Evolutionary conservation across 2,888 invertebrate species (phyloP).

Genomic region (Ectobius pallidus): DNA sequence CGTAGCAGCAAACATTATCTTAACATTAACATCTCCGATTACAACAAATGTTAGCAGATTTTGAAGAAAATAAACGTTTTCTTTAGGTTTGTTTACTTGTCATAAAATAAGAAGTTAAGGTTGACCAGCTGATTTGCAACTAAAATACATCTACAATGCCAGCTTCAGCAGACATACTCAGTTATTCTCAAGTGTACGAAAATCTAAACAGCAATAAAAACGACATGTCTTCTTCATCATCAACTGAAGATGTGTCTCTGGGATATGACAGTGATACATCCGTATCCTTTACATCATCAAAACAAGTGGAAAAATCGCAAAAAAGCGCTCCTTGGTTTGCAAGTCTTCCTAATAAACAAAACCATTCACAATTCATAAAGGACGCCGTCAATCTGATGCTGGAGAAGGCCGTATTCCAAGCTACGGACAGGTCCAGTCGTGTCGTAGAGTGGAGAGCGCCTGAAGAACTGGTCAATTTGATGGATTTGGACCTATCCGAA

Average conservation of each 20-base stretch:
- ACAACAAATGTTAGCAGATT: neutral
- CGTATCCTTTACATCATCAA: neutral
- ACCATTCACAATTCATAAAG: constrained; percentile 75
- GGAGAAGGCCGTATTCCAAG: constrained; percentile 76
- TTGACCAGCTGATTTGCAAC: constrained; percentile 1
- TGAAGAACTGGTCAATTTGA: constrained; percentile 67
- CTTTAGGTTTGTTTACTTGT: no score
- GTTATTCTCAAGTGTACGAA: constrained; percentile 22
- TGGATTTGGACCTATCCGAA: constrained; percentile 69
- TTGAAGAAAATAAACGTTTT: neutral
- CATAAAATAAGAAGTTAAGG: no score
- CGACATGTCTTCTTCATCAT: constrained; percentile 1
- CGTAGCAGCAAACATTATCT: constrained; percentile 2
- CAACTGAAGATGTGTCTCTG: constrained; percentile 18
- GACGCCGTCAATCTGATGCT: constrained; percentile 73
- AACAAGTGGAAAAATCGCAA: neutral
- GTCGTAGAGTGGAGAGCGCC: constrained; percentile 86
- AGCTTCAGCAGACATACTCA: constrained; percentile 24
- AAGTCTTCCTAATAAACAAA: constrained; percentile 62
- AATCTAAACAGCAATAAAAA: constrained; percentile 24
- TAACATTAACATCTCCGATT: neutral
- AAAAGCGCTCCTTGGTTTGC: constrained; percentile 31
- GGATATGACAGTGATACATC: neutral
- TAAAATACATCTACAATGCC: constrained; percentile 29
- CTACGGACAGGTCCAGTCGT: constrained; percentile 70